Percentiles rank a stretch among this genome's conserved stretches.
phyloP scores from a whole-genome alignment of 2,888 invertebrate species.

The Melanotus villosus region DNA sequence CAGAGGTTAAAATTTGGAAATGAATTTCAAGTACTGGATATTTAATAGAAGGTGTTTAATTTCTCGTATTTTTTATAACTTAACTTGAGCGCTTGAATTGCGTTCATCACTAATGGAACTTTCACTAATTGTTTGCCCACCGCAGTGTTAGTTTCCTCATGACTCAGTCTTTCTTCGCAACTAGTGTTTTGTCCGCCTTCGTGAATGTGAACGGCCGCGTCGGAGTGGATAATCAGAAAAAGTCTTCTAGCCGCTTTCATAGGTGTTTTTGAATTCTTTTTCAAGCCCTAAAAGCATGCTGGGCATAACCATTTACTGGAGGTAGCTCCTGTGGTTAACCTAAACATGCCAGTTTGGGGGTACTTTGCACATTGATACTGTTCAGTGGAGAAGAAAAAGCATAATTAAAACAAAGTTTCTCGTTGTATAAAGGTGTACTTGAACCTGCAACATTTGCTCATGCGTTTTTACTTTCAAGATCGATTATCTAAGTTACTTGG shows the following conservation, averaged over 20 bases:
- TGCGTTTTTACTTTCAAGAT: constrained; percentile 7
- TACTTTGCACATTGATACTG: neutral
- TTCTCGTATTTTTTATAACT: constrained; percentile 5
- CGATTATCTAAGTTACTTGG: constrained; percentile 1
- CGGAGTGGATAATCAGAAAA: constrained; percentile 37
- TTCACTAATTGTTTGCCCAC: constrained; percentile 44
- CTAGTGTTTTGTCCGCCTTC: constrained; percentile 35
- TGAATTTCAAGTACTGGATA: constrained; percentile 4
- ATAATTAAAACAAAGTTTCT: neutral
- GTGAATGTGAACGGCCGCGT: constrained; percentile 40
- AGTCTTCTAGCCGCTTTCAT: constrained; percentile 11
- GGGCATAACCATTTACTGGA: neutral
- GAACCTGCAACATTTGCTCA: neutral
- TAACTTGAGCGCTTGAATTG: constrained; percentile 30
- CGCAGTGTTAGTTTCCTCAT: constrained; percentile 30
- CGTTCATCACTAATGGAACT: constrained; percentile 36
- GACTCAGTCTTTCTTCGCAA: constrained; percentile 30
- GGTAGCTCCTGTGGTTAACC: too few relatives aligned
- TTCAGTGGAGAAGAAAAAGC: too few relatives aligned
- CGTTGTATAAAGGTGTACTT: neutral
- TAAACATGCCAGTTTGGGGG: neutral
- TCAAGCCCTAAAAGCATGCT: constrained; percentile 9
- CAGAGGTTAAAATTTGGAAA: constrained; percentile 2
- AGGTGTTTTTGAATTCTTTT: constrained; percentile 13
- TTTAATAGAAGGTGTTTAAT: constrained; percentile 12